A percentile compares a stretch with the other conserved stretches of the same genome.
These are phyloP conservation scores for Cynocephalus volans DNA, from an alignment of 2,113 vertebrate species.

Conservation along the genomic window DNA sequence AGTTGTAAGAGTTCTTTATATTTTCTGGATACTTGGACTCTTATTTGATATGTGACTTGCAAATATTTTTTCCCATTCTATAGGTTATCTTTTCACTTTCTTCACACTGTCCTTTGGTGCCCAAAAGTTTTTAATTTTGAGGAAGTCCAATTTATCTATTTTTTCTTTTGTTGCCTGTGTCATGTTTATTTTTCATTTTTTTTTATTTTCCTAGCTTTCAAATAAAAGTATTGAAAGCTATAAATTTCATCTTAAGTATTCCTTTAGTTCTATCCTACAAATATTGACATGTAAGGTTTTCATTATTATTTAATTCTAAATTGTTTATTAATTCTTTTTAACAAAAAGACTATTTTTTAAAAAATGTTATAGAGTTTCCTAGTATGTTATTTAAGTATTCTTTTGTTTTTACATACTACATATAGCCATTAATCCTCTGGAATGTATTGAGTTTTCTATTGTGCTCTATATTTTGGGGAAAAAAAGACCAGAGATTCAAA, in stretches of 20 bases:
- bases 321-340: neutral
- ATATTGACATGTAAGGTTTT: neutral
- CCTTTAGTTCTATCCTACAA: neutral
- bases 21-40: neutral
- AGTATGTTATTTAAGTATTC: neutral
- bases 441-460: neutral
- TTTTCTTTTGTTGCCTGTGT: neutral
- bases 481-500: neutral
- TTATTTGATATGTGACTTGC: neutral
- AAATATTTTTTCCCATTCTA: neutral
- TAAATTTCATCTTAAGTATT: neutral
- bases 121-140: neutral
- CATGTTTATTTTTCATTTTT: neutral
- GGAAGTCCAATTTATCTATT: neutral
- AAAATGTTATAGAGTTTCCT: neutral
- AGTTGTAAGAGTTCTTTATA: neutral
- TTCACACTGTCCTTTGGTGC: neutral
- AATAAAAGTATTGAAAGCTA: neutral
- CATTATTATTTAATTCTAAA: neutral
- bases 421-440: neutral
- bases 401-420: neutral
- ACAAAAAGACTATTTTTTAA: neutral
- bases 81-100: neutral
- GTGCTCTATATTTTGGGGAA: neutral
- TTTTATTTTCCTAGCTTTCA: neutral